These are phyloP conservation scores for Prosopocoilus inquinatus DNA, from an alignment of 2,888 invertebrate genomes.

Conservation along the genomic window DNA sequence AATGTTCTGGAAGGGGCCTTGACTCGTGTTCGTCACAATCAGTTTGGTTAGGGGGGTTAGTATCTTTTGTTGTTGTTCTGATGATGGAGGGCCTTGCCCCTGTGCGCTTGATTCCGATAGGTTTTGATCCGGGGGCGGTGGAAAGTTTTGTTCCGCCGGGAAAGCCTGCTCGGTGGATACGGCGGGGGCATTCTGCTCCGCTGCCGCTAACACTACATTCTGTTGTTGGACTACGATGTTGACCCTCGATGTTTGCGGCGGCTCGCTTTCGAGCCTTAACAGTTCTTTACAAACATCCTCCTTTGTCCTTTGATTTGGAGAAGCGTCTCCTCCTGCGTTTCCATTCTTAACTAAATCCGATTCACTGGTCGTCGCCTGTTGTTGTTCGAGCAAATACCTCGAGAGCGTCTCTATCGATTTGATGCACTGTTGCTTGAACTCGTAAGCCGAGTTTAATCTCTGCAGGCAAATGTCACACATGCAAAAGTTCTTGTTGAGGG, in stretches of 20 bases:
- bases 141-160: background rate
- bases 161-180: slow-evolving; percentile 7
- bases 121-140: no score
- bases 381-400: no score
- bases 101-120: no score
- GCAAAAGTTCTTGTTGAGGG: slow-evolving; percentile 37
- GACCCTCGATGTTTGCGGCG: background rate
- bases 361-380: no score
- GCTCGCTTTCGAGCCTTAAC: background rate
- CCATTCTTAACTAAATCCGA: background rate
- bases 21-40: background rate
- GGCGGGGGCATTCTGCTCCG: background rate
- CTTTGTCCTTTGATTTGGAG: no score
- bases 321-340: no score
- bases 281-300: no score
- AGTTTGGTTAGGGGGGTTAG: background rate
- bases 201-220: background rate
- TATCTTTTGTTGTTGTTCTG: background rate
- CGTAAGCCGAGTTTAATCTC: slow-evolving; percentile 43
- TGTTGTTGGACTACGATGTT: background rate
- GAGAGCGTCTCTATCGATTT: slow-evolving; percentile 36
- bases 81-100: background rate
- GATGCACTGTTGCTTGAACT: slow-evolving; percentile 46
- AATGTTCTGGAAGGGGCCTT: slow-evolving; percentile 36
- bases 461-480: slow-evolving; percentile 46